A percentile compares a stretch with the other conserved stretches of the same genome.
Evolutionary conservation across 2,113 vertebrate genomes (phyloP).

Genomic region (Turdus rufiventris): DNA sequence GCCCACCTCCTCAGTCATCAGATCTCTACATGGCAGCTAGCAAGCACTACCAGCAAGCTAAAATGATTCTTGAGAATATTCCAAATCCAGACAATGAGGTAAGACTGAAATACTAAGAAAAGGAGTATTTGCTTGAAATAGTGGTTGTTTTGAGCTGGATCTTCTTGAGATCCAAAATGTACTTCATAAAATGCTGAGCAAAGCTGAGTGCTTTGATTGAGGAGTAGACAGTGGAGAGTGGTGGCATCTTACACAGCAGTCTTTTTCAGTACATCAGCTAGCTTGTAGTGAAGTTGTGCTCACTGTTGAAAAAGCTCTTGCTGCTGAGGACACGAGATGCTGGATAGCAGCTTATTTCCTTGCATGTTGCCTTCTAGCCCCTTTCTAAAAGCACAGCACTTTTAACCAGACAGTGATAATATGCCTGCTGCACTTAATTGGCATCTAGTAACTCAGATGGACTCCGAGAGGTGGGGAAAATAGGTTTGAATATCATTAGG

Average conservation of each 20-base stretch:
- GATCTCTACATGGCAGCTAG: slow-evolving; percentile 97
- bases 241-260: background rate
- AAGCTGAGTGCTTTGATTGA: background rate
- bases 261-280: background rate
- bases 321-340: no score
- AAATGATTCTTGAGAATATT: slow-evolving; percentile 96
- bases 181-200: background rate
- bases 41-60: slow-evolving; percentile 98
- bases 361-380: background rate
- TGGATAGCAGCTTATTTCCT: background rate
- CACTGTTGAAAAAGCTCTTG: background rate
- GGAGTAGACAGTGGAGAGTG: background rate
- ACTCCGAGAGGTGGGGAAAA: background rate
- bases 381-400: accelerated
- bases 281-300: background rate
- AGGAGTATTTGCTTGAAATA: background rate
- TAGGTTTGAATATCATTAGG: background rate
- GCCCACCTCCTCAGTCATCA: slow-evolving; percentile 90
- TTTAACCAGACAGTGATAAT: background rate
- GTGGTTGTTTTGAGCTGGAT: background rate
- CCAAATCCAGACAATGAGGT: slow-evolving; percentile 92
- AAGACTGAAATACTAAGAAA: slow-evolving; percentile 17
- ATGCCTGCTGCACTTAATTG: accelerated
- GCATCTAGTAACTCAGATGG: background rate
- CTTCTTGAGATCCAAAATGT: background rate